Base-by-base conservation (phyloP, 2,888 invertebrate genomes). In the Thymelicus acteon region DNA sequence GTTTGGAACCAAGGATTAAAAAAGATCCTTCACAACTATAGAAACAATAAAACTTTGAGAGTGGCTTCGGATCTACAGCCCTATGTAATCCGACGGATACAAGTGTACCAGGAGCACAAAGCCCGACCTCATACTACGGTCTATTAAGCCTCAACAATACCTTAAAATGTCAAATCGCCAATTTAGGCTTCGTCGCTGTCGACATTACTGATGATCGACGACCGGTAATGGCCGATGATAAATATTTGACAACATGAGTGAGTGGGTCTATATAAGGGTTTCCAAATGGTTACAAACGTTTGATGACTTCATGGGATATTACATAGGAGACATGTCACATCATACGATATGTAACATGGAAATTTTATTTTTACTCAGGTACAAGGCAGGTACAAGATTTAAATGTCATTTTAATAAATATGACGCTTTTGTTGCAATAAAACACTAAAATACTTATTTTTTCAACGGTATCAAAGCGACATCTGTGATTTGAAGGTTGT, bases 91-190 rank as follows among this genome's bases (percentile, higher is more conserved):
- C 54, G 24, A 37, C 49, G 37, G 37, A 15, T 37, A n/a, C 37
- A 48, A 10, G 52, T 48, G 39, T 58, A 58, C 39, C 37, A 39
- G 39, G 39, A 58, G 31, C 15, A 71, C 71, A 71, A 52, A 54
- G 49, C 19, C 61, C 44, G 71, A 66, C 71, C 64, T 65, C 65
- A 71, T 40, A 54, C 6, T 37, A 71, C 65, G 71, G 60, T 71
- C 71, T 61, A 65, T 61, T 60, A 37, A 60, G 65, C 65, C 52
- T 47, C 40, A 60, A 71, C 71, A 71, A 71, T 71, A 44, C 64
- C 48, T 70, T 64, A 49, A 70, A 70, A 70, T 70, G 70, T 70
- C 70, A 64, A 70, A 70, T 64, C 49, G 49, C 70, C 60, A 60
- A 70, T 70, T 70, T 70, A 60, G 63, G 40, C 15, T 49, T 31